phyloP scores from a whole-genome alignment of 1,140 invertebrate genomes.

The Hestina assimilis region DNA sequence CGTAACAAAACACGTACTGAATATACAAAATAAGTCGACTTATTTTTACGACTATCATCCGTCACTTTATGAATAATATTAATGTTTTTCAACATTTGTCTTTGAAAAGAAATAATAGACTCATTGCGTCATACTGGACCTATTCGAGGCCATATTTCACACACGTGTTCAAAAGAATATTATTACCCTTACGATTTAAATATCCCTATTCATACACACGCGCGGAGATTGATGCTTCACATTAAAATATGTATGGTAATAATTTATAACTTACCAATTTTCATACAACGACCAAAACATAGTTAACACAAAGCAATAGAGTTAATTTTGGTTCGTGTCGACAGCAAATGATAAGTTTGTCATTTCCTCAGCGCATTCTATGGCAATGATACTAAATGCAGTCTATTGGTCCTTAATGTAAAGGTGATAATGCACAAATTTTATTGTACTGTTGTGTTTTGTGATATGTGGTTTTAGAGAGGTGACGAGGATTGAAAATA shows the following conservation, averaged over 20 bases:
- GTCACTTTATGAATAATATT: constrained; percentile 9
- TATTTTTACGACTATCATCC: constrained; percentile 6
- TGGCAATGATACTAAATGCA: constrained; percentile 14
- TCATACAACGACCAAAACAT: background rate
- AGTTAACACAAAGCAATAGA: constrained; percentile 2
- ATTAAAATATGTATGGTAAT: constrained; percentile 57
- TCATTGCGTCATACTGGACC: constrained; percentile 33
- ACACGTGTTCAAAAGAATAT: constrained; percentile 45
- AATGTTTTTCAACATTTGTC: constrained; percentile 20
- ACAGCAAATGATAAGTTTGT: constrained; percentile 22
- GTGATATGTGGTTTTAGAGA: constrained; percentile 36
- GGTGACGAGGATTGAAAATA: constrained; percentile 61
- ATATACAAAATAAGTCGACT: background rate
- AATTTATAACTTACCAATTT: constrained; percentile 33
- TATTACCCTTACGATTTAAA: constrained; percentile 60
- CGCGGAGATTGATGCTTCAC: constrained; percentile 52
- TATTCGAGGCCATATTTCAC: constrained; percentile 28
- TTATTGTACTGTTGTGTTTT: background rate
- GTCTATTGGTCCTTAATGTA: background rate
- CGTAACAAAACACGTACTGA: background rate
- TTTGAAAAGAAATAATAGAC: constrained; percentile 23
- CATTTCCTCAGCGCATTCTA: constrained; percentile 9
- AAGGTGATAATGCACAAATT: constrained; percentile 8
- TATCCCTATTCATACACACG: constrained; percentile 50
- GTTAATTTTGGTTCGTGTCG: constrained; percentile 5